phyloP scores from a whole-genome alignment of 2,797 vertebrate genomes.

The Sphaeramia orbicularis region DNA sequence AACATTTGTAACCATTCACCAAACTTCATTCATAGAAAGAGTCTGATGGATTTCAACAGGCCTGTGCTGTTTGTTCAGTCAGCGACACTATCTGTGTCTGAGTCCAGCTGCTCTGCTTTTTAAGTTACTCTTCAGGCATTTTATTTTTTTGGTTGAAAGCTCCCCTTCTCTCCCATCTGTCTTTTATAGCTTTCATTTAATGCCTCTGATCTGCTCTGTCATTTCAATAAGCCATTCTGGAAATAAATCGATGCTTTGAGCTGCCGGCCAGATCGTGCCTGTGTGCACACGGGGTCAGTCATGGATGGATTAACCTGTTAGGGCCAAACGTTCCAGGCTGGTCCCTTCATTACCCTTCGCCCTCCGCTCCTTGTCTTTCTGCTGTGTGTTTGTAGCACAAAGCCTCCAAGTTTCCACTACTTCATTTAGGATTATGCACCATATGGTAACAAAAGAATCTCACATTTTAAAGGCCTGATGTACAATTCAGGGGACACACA shows the following conservation, averaged over 20 bases:
- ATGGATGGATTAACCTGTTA: conserved; percentile 21
- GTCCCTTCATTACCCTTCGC: conserved; percentile 7
- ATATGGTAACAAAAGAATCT: no score
- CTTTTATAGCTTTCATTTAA: conserved; percentile 13
- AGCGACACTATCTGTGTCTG: background rate
- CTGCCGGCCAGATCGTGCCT: background rate
- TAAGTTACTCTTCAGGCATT: conserved; percentile 1
- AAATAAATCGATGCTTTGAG: conserved; percentile 14
- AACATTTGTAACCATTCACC: no score
- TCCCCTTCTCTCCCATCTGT: background rate
- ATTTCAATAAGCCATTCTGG: conserved; percentile 17
- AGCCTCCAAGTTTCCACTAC: background rate
- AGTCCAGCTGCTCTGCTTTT: conserved; percentile 3
- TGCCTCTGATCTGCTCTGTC: conserved; percentile 15
- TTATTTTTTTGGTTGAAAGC: conserved; percentile 6
- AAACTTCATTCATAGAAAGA: no score
- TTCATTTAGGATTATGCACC: no score
- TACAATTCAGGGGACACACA: no score
- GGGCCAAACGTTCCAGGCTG: conserved; percentile 3
- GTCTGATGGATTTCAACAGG: no score
- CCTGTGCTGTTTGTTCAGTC: background rate
- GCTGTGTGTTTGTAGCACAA: background rate
- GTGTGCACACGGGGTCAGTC: conserved; percentile 15
- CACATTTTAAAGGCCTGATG: no score
- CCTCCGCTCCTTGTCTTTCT: background rate